Percentiles rank a stretch among this genome's conserved stretches.
Evolutionary conservation across 2,888 invertebrate genomes (phyloP).

Genomic region (Drosophila anomalata): DNA sequence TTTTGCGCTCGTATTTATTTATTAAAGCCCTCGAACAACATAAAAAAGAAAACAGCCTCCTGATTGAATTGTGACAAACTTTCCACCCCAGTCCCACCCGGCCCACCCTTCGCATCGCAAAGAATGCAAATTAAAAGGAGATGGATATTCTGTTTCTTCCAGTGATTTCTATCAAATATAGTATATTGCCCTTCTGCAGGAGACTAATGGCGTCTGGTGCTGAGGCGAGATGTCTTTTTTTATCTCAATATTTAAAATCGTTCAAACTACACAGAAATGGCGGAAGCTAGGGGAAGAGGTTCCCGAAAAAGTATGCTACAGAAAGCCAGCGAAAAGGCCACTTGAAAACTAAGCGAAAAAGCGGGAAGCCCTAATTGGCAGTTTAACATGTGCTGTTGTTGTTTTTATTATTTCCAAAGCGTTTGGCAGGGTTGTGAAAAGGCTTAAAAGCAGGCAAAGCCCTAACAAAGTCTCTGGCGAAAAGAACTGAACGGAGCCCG

Average conservation of each 20-base stretch:
- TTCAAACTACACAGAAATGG: too few relatives aligned
- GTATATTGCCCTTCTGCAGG: neutral
- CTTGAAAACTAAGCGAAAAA: constrained; percentile 16
- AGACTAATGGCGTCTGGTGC: too few relatives aligned
- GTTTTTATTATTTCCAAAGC: constrained; percentile 75
- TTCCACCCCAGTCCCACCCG: constrained; percentile 11
- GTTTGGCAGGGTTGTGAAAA: constrained; percentile 67
- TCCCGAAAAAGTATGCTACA: constrained; percentile 64
- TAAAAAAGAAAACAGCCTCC: constrained; percentile 44
- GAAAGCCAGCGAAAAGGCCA: constrained; percentile 6
- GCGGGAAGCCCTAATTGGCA: constrained; percentile 26
- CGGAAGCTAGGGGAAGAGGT: too few relatives aligned
- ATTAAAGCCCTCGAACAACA: constrained; percentile 54
- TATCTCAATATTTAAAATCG: too few relatives aligned
- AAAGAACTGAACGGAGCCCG: constrained; percentile 65
- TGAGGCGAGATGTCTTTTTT: too few relatives aligned
- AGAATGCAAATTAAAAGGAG: constrained; percentile 74
- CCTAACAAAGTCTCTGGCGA: constrained; percentile 20
- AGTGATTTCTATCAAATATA: neutral
- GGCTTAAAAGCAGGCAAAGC: constrained; percentile 38
- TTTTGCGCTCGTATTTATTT: constrained; percentile 75
- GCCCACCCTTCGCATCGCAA: constrained; percentile 22
- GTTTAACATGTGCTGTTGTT: constrained; percentile 35
- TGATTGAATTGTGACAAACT: constrained; percentile 75
- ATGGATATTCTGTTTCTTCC: neutral